A percentile compares a stretch with the other conserved stretches of the same genome.
phyloP scores from a whole-genome alignment of 2,113 vertebrate species.

The Aldabrachelys gigantea region DNA sequence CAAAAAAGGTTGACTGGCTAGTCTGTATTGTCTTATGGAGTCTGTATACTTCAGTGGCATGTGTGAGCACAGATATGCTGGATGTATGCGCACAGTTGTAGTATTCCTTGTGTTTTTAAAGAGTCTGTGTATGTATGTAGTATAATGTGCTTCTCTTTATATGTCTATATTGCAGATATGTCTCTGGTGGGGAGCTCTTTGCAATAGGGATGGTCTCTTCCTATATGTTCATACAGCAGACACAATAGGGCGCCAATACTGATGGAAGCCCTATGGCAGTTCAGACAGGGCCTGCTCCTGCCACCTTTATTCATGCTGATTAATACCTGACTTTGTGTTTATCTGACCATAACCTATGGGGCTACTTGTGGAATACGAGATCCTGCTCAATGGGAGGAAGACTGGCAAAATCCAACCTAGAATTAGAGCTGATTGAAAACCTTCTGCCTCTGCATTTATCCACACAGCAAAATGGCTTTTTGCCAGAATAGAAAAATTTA shows the following conservation, averaged over 20 bases:
- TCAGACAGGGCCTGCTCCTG: neutral
- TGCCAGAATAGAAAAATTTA: neutral
- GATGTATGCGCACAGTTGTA: neutral
- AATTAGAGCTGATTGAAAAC: neutral
- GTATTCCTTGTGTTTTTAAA: neutral
- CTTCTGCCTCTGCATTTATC: neutral
- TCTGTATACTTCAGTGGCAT: neutral
- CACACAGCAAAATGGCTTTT: neutral
- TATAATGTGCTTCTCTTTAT: conserved; percentile 45
- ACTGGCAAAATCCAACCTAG: conserved; percentile 7
- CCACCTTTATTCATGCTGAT: neutral
- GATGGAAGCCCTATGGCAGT: neutral
- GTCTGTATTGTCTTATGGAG: conserved; percentile 23
- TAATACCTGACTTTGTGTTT: neutral
- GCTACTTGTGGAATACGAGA: neutral
- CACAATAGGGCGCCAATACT: neutral
- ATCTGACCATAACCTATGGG: conserved; percentile 6
- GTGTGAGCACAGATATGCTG: neutral
- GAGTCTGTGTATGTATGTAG: neutral
- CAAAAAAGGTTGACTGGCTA: neutral
- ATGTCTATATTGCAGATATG: conserved; percentile 21
- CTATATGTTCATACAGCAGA: accelerated
- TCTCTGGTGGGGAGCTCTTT: neutral
- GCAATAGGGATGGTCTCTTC: neutral
- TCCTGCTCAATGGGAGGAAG: neutral